Evolutionary conservation across 2,888 invertebrate species (phyloP), one percentile per base, ranked within the genome.

Genomic region (Diaperis boleti): DNA sequence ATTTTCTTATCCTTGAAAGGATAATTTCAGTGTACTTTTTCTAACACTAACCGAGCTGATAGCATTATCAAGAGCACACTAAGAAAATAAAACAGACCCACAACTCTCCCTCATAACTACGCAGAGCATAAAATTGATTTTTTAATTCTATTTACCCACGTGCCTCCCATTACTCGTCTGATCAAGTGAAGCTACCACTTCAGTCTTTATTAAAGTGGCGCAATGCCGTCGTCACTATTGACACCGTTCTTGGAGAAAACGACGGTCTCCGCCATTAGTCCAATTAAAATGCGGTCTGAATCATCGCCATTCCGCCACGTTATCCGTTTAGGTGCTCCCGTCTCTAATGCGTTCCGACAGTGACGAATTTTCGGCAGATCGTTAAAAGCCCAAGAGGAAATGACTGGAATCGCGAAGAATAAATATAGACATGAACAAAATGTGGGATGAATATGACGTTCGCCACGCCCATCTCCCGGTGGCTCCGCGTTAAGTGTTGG

Each of bases 391-490:
- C 47, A 4, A 10, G n/a, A 31, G 47, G 31, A 47, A 47, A 47
- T 47, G 47, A 29, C 29, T 47, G 44, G 26, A 50, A 20, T 50
- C 35, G 35, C 14, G 26, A 39, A 26, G 39, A 22, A 39, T 52
- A 37, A 39, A 52, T 39, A 49, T 7, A 52, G 22, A 52, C 39
- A 14, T 45, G 39, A 8, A 10, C 11, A 10, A 37, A 22, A 52
- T 15, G 14, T 52, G 2, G 26, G 22, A 52, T 49, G 18, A 49
- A 49, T 22, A 39, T 49, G 52, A 52, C 39, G 39, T 52, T 52
- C 10, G 39, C 39, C 52, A 37, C 50, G 14, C 50, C 50, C 50
- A 52, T 35, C n/a, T n/a, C n/a, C n/a, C n/a, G n/a, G n/a, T n/a
- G 13, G 11, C 4, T 33, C 5, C 26, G 14, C 52, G 11, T 17